These are phyloP conservation scores for Ara ararauna DNA, from an alignment of 2,797 vertebrate genomes.

Conservation along the genomic window DNA sequence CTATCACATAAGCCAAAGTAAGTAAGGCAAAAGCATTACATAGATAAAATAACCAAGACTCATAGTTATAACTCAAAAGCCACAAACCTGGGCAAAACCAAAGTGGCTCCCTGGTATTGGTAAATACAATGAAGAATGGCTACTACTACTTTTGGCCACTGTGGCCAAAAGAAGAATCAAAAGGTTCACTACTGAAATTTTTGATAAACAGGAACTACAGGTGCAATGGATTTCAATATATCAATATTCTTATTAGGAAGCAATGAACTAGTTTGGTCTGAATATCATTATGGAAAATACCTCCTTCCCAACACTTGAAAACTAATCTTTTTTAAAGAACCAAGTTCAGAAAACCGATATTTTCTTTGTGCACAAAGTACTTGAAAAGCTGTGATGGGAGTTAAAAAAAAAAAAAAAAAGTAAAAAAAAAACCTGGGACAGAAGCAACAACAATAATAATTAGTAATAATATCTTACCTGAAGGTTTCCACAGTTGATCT, in stretches of 20 bases:
- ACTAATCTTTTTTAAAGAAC: neutral
- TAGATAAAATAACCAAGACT: neutral
- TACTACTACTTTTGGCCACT: neutral
- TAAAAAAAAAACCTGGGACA: rapidly evolving
- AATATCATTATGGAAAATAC: neutral
- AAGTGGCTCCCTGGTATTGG: neutral
- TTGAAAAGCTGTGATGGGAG: rapidly evolving
- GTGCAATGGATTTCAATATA: neutral
- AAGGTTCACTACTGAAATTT: neutral
- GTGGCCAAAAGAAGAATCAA: neutral
- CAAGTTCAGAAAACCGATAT: neutral
- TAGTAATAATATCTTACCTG: neutral
- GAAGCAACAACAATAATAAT: neutral
- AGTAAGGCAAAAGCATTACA: neutral
- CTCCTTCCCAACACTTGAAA: neutral
- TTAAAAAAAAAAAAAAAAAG: neutral
- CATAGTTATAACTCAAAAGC: neutral
- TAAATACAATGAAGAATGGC: neutral
- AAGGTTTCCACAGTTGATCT: neutral
- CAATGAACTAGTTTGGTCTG: neutral
- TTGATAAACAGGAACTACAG: neutral
- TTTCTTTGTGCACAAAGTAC: neutral
- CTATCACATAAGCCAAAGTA: neutral
- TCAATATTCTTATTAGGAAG: neutral
- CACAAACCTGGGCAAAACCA: neutral